Base-by-base conservation (phyloP, 1,140 invertebrate genomes). In the Fopius arisanus region DNA sequence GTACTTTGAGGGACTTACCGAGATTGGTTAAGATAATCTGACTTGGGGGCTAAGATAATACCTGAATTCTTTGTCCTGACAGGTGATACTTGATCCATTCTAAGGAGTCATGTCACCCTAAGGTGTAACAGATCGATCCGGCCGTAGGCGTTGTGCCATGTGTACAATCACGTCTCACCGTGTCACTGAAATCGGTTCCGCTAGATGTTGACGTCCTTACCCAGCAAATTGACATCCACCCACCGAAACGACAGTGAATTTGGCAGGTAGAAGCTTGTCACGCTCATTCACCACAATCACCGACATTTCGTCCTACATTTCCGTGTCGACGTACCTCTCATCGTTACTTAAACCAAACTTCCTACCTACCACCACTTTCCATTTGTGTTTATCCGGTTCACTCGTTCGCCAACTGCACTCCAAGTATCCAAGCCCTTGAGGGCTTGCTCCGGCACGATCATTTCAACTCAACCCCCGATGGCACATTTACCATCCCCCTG, bases 321-420 rank as follows among this genome's bases (percentile, higher is more conserved):
- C 23, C 54, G 54, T 12, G 21, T 59, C 54, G 26, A 59, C 21
- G 23, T 59, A 28, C 54, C 54, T 26, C 54, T 59, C 54, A 26
- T 28, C 3, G 21, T 59, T 59, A 9, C 54, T 59, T 59, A 59
- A 59, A 59, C 54, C 54, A 59, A 48, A 59, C 54, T 59, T 59
- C 54, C 54, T 59, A 2, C 21, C 23, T 26, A 23, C 23, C 1
- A 21, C 14, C 54, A 14, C 16, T 23, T 21, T 3, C 54, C 54
- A 59, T 59, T 59, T 59, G 21, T 59, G 23, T 59, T 59, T 59
- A 59, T 59, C 54, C 54, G 54, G 54, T 59, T 59, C 54, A 59
- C 19, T 59, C 54, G 23, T 59, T 59, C 54, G 10, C 54, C 54
- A 59, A 59, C 54, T 59, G 54, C 54, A 59, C 54, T 59, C 54